A percentile compares a stretch with the other conserved stretches of the same genome.
These are phyloP conservation scores for Lateolabrax maculatus DNA, from an alignment of 2,797 vertebrate species.

Conservation along the genomic window DNA sequence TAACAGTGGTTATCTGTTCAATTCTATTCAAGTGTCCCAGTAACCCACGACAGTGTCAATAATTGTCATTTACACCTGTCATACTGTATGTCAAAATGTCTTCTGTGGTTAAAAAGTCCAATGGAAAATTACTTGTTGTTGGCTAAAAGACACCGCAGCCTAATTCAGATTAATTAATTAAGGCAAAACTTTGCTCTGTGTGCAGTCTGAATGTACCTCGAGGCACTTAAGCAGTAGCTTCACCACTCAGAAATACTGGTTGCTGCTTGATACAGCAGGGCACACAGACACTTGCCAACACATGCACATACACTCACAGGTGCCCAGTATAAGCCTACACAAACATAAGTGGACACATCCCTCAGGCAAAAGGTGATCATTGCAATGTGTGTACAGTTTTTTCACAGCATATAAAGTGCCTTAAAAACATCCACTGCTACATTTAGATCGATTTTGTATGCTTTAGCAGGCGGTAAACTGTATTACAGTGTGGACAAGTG, in stretches of 20 bases:
- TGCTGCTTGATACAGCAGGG: conserved; percentile 13
- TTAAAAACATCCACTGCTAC: conserved; percentile 10
- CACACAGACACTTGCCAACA: conserved; percentile 10
- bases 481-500: neutral
- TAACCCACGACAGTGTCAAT: neutral
- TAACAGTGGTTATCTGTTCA: neutral
- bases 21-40: neutral
- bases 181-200: conserved; percentile 10
- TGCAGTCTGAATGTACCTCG: conserved; percentile 29
- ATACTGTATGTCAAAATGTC: neutral
- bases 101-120: neutral
- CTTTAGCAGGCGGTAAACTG: neutral
- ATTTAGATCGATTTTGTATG: neutral
- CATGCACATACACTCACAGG: conserved; percentile 6
- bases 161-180: conserved; percentile 36
- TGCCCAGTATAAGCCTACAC: neutral
- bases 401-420: conserved; percentile 25
- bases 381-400: conserved; percentile 25
- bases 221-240: conserved; percentile 27
- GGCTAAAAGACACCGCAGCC: neutral
- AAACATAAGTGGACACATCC: conserved; percentile 40
- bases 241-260: conserved; percentile 23
- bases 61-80: neutral
- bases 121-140: neutral
- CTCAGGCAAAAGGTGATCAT: conserved; percentile 44